Conservation (phyloP, 2,797 vertebrate species). For the Propithecus deckenii region DNA sequence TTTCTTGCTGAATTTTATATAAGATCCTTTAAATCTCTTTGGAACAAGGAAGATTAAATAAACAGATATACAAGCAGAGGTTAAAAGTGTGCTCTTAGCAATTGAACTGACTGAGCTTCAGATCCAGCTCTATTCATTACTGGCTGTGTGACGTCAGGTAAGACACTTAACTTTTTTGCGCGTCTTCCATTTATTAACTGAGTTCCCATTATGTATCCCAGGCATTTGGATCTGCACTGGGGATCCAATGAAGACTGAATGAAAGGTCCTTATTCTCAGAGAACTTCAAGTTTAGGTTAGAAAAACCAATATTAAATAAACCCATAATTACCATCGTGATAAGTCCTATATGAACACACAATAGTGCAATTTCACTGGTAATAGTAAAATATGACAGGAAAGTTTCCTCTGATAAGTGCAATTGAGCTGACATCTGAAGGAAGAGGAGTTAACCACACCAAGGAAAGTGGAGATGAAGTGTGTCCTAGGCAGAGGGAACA, state of each 20-base stretch:
- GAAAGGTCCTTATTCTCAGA: background rate
- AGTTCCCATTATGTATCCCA: background rate
- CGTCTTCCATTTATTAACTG: background rate
- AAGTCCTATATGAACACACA: background rate
- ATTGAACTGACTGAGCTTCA: background rate
- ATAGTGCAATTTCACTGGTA: background rate
- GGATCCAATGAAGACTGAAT: background rate
- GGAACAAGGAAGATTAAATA: background rate
- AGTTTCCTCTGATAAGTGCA: background rate
- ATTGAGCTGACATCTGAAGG: background rate
- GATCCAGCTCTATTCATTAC: background rate
- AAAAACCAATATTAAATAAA: background rate
- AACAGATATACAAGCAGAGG: background rate
- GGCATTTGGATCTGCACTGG: background rate
- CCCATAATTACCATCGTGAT: no score
- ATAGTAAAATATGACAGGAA: background rate
- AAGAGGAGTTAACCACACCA: background rate
- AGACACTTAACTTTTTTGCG: background rate
- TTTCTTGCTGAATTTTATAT: conserved; percentile 22
- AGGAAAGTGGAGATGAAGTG: background rate
- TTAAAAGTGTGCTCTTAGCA: background rate
- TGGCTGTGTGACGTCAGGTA: background rate
- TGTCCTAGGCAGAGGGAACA: background rate
- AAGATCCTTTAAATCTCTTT: background rate
- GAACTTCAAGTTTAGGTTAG: background rate